Evolutionary conservation across 2,113 vertebrate genomes (phyloP), one percentile per base, ranked within the genome.

Genomic region (Zingel zingel): DNA sequence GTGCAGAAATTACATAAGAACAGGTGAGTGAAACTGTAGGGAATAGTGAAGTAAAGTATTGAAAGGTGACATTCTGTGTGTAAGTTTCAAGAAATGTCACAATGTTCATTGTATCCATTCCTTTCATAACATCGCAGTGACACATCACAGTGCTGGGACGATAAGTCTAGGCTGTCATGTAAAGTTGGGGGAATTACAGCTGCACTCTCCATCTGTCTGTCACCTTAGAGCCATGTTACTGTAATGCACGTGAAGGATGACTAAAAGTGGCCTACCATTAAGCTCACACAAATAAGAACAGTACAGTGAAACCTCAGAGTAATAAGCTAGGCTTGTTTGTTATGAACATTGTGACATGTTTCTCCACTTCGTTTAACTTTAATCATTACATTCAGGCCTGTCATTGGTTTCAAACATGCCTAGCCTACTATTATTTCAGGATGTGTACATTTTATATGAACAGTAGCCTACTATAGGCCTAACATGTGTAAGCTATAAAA

Each of bases 81-180:
- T 25, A 61, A 19, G 58, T 84, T 84, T 68, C 27, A 71, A 62
- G 59, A 83, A 57, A 80, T 39, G 56, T 54, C 64, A 59, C 0
- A n/a, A 43, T 47, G 68, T 63, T 66, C 79, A 77, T 85, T 16
- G 64, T 5, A 56, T 36, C 67, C 76, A 88, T 92, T 86, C 85
- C 59, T 75, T 8, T 77, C 86, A 86, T 86, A 88, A 71, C 82
- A 74, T 18, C 0, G 0, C 16, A 9, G n/a, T 86, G 84, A 87
- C 89, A 48, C 82, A 70, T 71, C 47, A 58, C 21, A 61, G 9
- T 67, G 69, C 23, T 39, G 36, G 19, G 15, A 62, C 13, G 27
- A 56, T 68, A 51, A 27, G 30, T 50, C 30, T n/a, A 23, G 58
- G 9, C 10, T n/a, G 47, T 53, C 23, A 14, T 74, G 11, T 47